Evolutionary conservation across 2,888 invertebrate genomes (phyloP), one percentile per base, ranked within the genome.

Genomic region (Drosophila rellima): DNA sequence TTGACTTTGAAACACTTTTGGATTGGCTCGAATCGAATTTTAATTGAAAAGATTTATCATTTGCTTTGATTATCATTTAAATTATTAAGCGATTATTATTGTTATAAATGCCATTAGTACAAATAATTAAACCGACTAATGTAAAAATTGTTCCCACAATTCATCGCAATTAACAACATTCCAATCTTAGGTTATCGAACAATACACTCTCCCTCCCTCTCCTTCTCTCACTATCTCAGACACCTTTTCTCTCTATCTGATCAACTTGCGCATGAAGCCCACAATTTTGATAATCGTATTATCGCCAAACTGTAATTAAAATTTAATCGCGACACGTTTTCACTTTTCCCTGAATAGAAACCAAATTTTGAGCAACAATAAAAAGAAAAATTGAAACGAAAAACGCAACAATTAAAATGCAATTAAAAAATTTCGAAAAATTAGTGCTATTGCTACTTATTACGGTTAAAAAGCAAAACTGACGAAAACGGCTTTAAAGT

Each of bases 351-450:
- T 67, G 40, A 47, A 54, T 37, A 44, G 50, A 56, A 63, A 51
- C 57, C 57, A 52, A 50, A 62, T 54, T 48, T 35, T 26, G 6
- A 64, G 23, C 37, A 45, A 50, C 50, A 70, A 60, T 35, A 54
- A 37, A 45, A 68, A 40, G 44, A 64, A 44, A 64, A 26, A 26
- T 56, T 39, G 47, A 71, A 74, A 62, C 55, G 51, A 71, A 70
- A 81, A 87, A 70, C 48, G 48, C 59, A 82, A 63, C 72, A 77
- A 84, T 84, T 83, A 84, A 77, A 82, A 65, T 44, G 68, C 74
- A 88, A 83, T 88, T 83, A 88, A 79, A 83, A 78, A 63, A 47
- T 74, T 76, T 69, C 60, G 15, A 52, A 54, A 68, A 67, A 68
- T 70, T 68, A 65, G 60, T 62, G 40, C 23, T 47, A 26, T 51